phyloP scores from a whole-genome alignment of 2,797 vertebrate species.

The Poeciliopsis infans region DNA sequence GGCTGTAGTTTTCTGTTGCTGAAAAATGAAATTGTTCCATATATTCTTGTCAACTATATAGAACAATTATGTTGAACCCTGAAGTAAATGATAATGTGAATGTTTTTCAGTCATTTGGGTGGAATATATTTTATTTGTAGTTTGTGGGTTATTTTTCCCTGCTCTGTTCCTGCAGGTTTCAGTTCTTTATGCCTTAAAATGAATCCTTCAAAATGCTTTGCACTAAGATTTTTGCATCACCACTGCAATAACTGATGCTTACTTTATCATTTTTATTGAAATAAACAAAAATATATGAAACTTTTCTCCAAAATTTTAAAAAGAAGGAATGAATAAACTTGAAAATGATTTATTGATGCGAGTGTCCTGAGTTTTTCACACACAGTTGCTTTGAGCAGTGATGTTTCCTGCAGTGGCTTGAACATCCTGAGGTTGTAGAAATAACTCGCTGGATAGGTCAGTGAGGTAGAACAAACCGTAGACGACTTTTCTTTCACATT shows the following conservation, averaged over 20 bases:
- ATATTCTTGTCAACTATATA: not conserved
- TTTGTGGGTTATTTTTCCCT: not conserved
- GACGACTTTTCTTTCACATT: too few species aligned
- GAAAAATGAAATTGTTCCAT: not conserved
- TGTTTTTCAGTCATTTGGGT: not conserved
- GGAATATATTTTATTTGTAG: not conserved
- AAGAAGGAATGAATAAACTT: too few species aligned
- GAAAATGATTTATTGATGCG: too few species aligned
- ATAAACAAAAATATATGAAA: too few species aligned
- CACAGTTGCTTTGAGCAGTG: too few species aligned
- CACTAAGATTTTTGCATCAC: conserved; percentile 16
- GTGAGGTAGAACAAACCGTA: too few species aligned
- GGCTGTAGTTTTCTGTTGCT: not conserved
- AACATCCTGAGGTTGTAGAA: too few species aligned
- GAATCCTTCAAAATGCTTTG: conserved; percentile 29
- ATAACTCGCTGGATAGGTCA: too few species aligned
- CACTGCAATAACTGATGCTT: not conserved
- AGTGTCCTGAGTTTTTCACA: too few species aligned
- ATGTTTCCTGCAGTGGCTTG: too few species aligned
- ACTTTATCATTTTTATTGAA: too few species aligned
- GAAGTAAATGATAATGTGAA: not conserved
- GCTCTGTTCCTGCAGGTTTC: not conserved
- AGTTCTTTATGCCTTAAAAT: not conserved
- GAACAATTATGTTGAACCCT: not conserved
- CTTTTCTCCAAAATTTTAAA: too few species aligned